Base-by-base conservation (phyloP, 2,888 invertebrate genomes). In the Epistrophella euchroma region DNA sequence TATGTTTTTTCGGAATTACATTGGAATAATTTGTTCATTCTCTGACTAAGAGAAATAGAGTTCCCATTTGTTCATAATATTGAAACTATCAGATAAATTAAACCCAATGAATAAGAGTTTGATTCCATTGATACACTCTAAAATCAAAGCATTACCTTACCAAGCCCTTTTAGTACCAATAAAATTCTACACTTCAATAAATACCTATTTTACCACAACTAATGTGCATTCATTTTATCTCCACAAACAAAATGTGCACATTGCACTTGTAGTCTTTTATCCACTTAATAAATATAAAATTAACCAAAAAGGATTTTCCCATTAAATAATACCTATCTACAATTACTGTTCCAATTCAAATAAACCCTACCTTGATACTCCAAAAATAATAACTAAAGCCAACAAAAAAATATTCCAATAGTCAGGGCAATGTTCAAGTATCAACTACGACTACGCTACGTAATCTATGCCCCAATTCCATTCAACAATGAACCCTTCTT, bases 391-490 rank as follows among this genome's bases (percentile, higher is more conserved):
- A 5, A 35, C 17, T 11, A 32, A 28, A 28, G 9, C 13, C 56
- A n/a, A 56, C 28, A 32, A 45, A 45, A 17, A 9, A 52, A 15
- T 25, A 25, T 7, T 2, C 13, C 35, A 13, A 32, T 32, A 28
- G 52, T 28, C 25, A 50, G 22, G 22, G 25, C 25, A 9, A 25
- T n/a, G n/a, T 52, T 15, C 52, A n/a, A n/a, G 15, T 28, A 52
- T 15, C 1, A 2, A 15, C 15, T 13, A 10, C 2, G n/a, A n/a
- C n/a, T n/a, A n/a, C 17, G 7, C 10, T 17, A 50, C 15, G 9
- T 45, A 64, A 64, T 64, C 64, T 64, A 35, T 58, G 56, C 25
- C 64, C 64, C 60, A 55, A 73, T 72, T 66, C 37, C 6, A 47
- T 13, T 70, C 74, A 45, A 64, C 17, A 64, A 11, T 64, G 45